Evolutionary conservation across 1,140 invertebrate species (phyloP).

Genomic region (Alviniconcha marisindica): DNA sequence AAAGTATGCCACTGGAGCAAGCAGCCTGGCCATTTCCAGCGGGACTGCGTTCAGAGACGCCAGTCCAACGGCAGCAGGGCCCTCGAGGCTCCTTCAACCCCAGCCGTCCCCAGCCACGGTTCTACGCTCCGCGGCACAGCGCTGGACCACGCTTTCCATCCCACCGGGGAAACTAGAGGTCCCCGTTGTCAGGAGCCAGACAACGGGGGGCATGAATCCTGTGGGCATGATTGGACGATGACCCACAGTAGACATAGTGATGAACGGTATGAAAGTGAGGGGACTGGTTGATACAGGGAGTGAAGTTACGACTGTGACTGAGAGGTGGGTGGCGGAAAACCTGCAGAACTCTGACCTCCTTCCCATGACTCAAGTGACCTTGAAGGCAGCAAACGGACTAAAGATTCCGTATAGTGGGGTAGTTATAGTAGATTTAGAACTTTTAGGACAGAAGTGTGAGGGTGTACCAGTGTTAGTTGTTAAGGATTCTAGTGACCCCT

Average conservation of each 20-base stretch:
- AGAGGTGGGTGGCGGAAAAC: background rate
- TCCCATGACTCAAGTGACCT: background rate
- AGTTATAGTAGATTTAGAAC: background rate
- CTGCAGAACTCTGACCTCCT: background rate
- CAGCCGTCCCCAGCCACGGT: background rate
- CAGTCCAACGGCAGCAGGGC: background rate
- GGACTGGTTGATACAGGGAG: constrained; percentile 15
- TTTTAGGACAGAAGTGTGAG: background rate
- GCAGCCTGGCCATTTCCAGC: background rate
- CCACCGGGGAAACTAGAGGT: background rate
- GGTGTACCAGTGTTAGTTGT: background rate
- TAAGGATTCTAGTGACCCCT: constrained; percentile 25
- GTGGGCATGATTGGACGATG: background rate
- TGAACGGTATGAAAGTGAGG: background rate
- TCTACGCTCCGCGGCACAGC: background rate
- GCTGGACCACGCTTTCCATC: no score
- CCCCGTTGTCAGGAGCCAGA: background rate
- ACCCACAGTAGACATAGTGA: no score
- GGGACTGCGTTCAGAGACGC: background rate
- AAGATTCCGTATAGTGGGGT: background rate
- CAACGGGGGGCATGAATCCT: background rate
- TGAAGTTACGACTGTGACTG: constrained; percentile 17
- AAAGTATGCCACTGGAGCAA: background rate
- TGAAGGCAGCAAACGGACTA: background rate
- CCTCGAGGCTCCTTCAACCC: no score